Conservation (phyloP, 2,797 vertebrate species). For the Babyrousa celebensis region DNA sequence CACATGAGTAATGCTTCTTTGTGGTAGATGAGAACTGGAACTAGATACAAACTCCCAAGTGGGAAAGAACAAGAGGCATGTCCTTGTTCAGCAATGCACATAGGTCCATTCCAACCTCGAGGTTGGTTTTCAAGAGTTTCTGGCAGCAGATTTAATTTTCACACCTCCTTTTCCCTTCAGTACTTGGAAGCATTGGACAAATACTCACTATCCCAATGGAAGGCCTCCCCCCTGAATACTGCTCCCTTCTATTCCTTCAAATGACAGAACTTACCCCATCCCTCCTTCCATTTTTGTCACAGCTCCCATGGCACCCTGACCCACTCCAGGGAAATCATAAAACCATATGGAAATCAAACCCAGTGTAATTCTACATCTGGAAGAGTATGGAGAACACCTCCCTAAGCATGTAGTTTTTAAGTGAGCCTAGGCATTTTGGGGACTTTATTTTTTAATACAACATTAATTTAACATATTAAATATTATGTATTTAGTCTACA, state of each 20-base stretch:
- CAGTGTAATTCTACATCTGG: slow-evolving; percentile 43
- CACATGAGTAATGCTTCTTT: slow-evolving; percentile 3
- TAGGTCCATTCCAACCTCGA: neutral
- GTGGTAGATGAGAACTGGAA: neutral
- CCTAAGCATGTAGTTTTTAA: slow-evolving; percentile 58
- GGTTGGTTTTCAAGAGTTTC: slow-evolving; percentile 22
- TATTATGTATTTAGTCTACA: slow-evolving; percentile 64
- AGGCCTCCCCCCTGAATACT: neutral
- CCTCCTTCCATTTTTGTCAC: slow-evolving; percentile 44
- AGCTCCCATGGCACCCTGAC: neutral
- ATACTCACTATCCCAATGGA: neutral
- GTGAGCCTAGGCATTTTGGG: slow-evolving; percentile 69
- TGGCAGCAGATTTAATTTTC: slow-evolving; percentile 50
- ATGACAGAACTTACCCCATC: slow-evolving; percentile 58
- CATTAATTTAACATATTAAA: slow-evolving; percentile 61
- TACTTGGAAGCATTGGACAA: slow-evolving; percentile 28
- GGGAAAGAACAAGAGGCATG: neutral
- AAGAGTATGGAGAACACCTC: slow-evolving; percentile 36
- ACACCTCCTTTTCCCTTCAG: slow-evolving; percentile 28
- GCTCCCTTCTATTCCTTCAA: slow-evolving; percentile 32
- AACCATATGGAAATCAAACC: slow-evolving; percentile 60
- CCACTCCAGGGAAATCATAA: slow-evolving; percentile 64
- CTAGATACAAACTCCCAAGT: neutral
- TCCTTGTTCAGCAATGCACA: neutral
- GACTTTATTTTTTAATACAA: slow-evolving; percentile 63